Percentiles rank a stretch among this genome's conserved stretches.
These are phyloP conservation scores for Pseudochirops cupreus DNA, from an alignment of 2,797 vertebrate species.

Conservation along the genomic window DNA sequence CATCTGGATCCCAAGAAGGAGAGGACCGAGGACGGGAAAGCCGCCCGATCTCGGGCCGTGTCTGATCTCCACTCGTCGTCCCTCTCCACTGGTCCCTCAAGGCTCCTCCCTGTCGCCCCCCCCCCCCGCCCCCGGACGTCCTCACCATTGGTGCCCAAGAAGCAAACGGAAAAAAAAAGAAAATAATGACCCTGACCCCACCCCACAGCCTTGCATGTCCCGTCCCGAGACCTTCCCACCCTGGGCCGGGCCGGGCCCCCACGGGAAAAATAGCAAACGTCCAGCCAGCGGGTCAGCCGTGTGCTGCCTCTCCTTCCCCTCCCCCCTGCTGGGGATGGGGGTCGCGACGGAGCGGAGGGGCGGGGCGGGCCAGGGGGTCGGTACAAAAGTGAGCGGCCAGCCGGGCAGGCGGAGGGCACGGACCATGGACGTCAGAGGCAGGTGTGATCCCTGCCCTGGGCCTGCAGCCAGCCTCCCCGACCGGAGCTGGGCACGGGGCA, in stretches of 20 bases:
- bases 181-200: slow-evolving; percentile 70
- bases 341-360: slow-evolving; percentile 12
- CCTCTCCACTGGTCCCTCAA: slow-evolving; percentile 68
- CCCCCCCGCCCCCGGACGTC: background rate
- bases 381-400: background rate
- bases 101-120: background rate
- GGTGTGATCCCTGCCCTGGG: too few relatives aligned
- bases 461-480: background rate
- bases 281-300: slow-evolving; percentile 78
- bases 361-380: background rate
- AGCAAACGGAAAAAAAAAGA: slow-evolving; percentile 80
- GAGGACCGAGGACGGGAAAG: background rate
- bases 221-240: slow-evolving; percentile 73
- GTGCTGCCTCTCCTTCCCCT: slow-evolving; percentile 79
- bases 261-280: slow-evolving; percentile 81
- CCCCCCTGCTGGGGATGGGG: slow-evolving; percentile 35
- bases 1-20: slow-evolving; percentile 53
- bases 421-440: background rate
- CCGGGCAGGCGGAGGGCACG: background rate
- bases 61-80: background rate
- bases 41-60: slow-evolving; percentile 60
- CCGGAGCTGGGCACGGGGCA: too few relatives aligned
- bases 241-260: slow-evolving; percentile 74
- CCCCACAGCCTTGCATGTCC: slow-evolving; percentile 78
- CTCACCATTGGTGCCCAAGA: slow-evolving; percentile 78